Percentiles rank a stretch among this genome's conserved stretches.
These are phyloP conservation scores for Xanthorhoe spadicearia DNA, from an alignment of 2,888 invertebrate species.

Conservation along the genomic window DNA sequence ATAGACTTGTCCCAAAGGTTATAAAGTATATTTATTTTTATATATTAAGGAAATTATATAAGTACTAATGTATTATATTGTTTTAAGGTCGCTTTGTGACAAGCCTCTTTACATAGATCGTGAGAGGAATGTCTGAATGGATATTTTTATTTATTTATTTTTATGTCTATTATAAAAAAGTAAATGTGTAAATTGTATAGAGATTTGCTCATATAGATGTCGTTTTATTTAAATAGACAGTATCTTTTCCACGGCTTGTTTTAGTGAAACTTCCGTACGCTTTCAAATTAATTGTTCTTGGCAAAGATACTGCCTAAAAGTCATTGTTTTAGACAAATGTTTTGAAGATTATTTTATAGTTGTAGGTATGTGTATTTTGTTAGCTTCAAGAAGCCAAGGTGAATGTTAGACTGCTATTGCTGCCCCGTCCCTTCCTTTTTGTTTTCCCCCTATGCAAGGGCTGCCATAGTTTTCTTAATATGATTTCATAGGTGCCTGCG, in stretches of 20 bases:
- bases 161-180: slow-evolving; percentile 55
- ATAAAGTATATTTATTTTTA: slow-evolving; percentile 26
- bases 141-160: slow-evolving; percentile 49
- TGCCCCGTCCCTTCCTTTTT: slow-evolving; percentile 77
- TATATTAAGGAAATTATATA: slow-evolving; percentile 43
- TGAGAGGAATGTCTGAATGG: slow-evolving; percentile 65
- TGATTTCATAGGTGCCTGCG: slow-evolving; percentile 84
- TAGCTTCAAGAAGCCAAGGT: slow-evolving; percentile 84
- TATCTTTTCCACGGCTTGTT: slow-evolving; percentile 66
- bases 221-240: slow-evolving; percentile 77
- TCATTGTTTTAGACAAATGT: slow-evolving; percentile 72
- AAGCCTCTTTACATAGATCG: slow-evolving; percentile 65
- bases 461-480: slow-evolving; percentile 80
- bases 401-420: slow-evolving; percentile 84
- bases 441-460: slow-evolving; percentile 77
- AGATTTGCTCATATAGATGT: slow-evolving; percentile 80
- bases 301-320: slow-evolving; percentile 77
- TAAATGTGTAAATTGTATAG: slow-evolving; percentile 80
- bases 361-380: slow-evolving; percentile 84
- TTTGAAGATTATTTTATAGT: slow-evolving; percentile 74
- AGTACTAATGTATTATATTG: slow-evolving; percentile 48
- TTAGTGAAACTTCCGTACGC: slow-evolving; percentile 35
- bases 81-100: slow-evolving; percentile 72
- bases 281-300: slow-evolving; percentile 42
- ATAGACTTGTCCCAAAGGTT: slow-evolving; percentile 81